These are phyloP conservation scores for Phataginus tricuspis DNA, from an alignment of 2,797 vertebrate genomes.

Conservation along the genomic window DNA sequence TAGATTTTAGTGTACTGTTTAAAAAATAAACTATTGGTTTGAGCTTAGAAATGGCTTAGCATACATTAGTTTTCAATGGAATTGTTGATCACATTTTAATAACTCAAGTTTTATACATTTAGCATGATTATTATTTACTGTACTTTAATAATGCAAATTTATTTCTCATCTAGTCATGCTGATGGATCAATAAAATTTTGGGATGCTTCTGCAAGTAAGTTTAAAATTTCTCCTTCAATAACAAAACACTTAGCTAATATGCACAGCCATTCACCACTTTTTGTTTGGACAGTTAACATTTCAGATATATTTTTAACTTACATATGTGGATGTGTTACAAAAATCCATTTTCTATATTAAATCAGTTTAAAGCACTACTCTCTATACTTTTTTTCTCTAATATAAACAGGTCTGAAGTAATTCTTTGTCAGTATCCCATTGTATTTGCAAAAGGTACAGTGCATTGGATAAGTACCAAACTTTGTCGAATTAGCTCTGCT, in stretches of 20 bases:
- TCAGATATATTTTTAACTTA: constrained; percentile 39
- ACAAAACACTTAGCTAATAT: constrained; percentile 19
- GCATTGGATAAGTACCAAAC: not conserved
- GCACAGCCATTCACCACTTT: not conserved
- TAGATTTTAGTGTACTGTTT: constrained; percentile 17
- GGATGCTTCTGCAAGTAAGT: constrained; percentile 99
- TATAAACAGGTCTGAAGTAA: constrained; percentile 17
- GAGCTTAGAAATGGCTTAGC: not conserved
- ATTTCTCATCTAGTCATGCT: constrained; percentile 92
- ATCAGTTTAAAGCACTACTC: constrained; percentile 19
- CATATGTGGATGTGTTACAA: constrained; percentile 3
- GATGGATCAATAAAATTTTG: constrained; percentile 99
- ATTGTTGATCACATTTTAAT: not conserved
- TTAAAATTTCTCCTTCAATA: constrained; percentile 67
- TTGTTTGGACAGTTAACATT: constrained; percentile 41
- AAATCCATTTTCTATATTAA: constrained; percentile 20
- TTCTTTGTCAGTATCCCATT: not conserved
- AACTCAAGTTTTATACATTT: constrained; percentile 18
- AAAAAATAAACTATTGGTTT: constrained; percentile 33
- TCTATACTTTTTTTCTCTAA: not conserved
- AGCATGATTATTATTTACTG: constrained; percentile 44
- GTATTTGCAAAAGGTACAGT: not conserved
- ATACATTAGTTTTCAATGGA: constrained; percentile 33
- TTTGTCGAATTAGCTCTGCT: not conserved
- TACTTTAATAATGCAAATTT: constrained; percentile 81